These are phyloP conservation scores for Oscheius sp. DNA, from an alignment of 2,888 invertebrate genomes.

Conservation along the genomic window DNA sequence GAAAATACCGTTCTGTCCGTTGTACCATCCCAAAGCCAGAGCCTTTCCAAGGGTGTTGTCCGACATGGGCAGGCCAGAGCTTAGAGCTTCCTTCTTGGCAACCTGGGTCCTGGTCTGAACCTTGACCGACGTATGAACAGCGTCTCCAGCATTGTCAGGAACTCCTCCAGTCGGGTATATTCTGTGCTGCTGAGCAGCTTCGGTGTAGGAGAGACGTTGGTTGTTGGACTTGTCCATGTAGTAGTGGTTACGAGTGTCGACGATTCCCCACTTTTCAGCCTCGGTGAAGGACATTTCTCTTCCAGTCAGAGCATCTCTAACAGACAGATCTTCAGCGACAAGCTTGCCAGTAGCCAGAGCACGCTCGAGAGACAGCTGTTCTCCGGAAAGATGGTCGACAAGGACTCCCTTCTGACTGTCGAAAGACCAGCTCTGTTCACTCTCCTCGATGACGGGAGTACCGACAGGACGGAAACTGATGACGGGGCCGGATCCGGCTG, in stretches of 20 bases:
- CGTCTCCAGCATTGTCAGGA: slow-evolving; percentile 70
- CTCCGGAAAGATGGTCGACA: slow-evolving; percentile 79
- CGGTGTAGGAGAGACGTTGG: slow-evolving; percentile 80
- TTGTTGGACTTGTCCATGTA: slow-evolving; percentile 71
- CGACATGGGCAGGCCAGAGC: slow-evolving; percentile 57
- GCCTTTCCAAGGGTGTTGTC: slow-evolving; percentile 76
- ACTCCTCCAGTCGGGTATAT: slow-evolving; percentile 76
- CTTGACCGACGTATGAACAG: slow-evolving; percentile 72
- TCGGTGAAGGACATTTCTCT: slow-evolving; percentile 77
- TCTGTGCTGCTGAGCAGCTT: slow-evolving; percentile 87
- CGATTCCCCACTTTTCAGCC: slow-evolving; percentile 75
- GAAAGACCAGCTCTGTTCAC: slow-evolving; percentile 72
- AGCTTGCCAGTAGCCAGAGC: slow-evolving; percentile 75
- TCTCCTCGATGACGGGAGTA: slow-evolving; percentile 69
- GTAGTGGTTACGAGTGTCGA: slow-evolving; percentile 73
- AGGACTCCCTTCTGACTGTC: slow-evolving; percentile 87
- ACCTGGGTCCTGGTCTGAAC: slow-evolving; percentile 70
- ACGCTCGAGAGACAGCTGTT: slow-evolving; percentile 82
- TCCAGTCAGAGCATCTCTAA: slow-evolving; percentile 83
- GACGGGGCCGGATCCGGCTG: slow-evolving; percentile 68
- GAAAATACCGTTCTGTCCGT: slow-evolving; percentile 82
- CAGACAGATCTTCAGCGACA: slow-evolving; percentile 77
- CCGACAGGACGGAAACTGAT: slow-evolving; percentile 73
- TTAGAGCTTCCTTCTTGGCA: slow-evolving; percentile 70
- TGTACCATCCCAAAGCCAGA: slow-evolving; percentile 81